phyloP scores from a whole-genome alignment of 2,797 vertebrate genomes.

The Gallirallus australis region DNA sequence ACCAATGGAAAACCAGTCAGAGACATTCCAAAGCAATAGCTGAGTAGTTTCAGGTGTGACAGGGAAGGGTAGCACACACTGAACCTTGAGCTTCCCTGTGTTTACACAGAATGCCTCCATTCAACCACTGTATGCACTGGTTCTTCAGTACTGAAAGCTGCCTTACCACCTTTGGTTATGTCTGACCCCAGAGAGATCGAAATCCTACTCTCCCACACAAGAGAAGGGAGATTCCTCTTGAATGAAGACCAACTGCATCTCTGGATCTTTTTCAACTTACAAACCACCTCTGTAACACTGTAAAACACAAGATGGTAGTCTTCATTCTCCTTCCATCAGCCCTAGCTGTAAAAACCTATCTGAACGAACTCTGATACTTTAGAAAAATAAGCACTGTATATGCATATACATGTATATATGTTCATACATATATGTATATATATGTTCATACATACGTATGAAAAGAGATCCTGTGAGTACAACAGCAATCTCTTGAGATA shows the following conservation, averaged over 20 bases:
- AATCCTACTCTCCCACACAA: not conserved
- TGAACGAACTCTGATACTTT: not conserved
- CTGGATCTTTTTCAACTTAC: not conserved
- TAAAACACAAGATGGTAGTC: not conserved
- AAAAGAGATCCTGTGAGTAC: not conserved
- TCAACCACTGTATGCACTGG: not conserved
- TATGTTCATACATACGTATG: not conserved
- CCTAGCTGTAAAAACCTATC: not conserved
- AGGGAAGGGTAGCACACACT: not conserved
- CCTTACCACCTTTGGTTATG: no score
- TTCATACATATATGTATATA: no score
- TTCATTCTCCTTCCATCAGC: not conserved
- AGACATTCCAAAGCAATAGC: not conserved
- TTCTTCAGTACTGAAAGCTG: not conserved
- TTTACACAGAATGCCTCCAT: not conserved
- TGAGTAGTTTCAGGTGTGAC: no score
- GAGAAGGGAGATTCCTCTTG: not conserved
- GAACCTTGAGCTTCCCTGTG: not conserved
- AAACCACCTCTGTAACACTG: not conserved
- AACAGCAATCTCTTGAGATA: not conserved
- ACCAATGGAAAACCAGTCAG: not conserved
- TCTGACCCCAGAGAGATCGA: not conserved
- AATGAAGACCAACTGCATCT: not conserved
- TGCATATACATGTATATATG: not conserved
- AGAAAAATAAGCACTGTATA: not conserved